These are phyloP conservation scores for Calliphora vicina DNA, from an alignment of 1,140 invertebrate genomes.

Conservation along the genomic window DNA sequence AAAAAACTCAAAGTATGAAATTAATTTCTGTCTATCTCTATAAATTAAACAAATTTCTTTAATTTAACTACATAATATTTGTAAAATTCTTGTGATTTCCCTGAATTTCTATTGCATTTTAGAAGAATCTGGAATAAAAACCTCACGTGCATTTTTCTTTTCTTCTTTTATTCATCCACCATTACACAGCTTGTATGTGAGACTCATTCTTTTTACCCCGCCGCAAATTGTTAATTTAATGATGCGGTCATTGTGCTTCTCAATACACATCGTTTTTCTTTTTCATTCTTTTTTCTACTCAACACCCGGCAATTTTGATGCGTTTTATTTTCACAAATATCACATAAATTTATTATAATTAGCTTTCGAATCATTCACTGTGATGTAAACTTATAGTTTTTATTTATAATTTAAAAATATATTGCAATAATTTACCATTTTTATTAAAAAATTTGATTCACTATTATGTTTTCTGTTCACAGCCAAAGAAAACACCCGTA, in stretches of 20 bases:
- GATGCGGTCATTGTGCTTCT: slow-evolving; percentile 35
- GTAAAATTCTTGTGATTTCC: background rate
- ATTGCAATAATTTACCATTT: slow-evolving; percentile 33
- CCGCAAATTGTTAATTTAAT: background rate
- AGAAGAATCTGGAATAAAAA: slow-evolving; percentile 32
- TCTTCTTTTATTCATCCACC: background rate
- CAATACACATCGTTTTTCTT: slow-evolving; percentile 3
- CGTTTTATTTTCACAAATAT: background rate
- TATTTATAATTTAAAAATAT: background rate
- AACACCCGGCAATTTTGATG: slow-evolving; percentile 39
- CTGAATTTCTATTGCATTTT: background rate
- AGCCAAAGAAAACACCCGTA: slow-evolving; percentile 31
- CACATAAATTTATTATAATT: background rate
- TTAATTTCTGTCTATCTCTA: background rate
- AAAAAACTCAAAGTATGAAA: background rate
- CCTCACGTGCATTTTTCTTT: slow-evolving; percentile 31
- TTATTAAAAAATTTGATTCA: slow-evolving; percentile 26
- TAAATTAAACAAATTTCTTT: background rate
- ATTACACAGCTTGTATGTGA: background rate
- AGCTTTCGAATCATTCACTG: background rate
- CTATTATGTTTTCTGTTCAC: slow-evolving; percentile 11
- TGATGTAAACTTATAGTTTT: slow-evolving; percentile 18
- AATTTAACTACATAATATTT: background rate
- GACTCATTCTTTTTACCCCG: slow-evolving; percentile 1
- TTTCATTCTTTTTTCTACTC: background rate